Evolutionary conservation across 2,113 vertebrate species (phyloP).

Genomic region (Ariopsis seemanni): DNA sequence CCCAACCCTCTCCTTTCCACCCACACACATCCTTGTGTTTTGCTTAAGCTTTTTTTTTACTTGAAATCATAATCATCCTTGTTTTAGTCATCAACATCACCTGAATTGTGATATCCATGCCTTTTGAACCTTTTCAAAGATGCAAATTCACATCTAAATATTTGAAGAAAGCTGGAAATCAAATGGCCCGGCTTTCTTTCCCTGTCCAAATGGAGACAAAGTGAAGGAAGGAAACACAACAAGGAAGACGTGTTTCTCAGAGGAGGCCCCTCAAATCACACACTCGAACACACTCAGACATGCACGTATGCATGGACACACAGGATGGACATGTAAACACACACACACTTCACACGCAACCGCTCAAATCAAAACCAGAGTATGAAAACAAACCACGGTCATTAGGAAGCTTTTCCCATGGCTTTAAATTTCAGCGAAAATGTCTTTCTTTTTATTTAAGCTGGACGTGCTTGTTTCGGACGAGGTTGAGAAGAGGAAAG

Average conservation of each 20-base stretch:
- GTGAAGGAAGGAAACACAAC: conserved; percentile 25
- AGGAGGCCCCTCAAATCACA: conserved; percentile 15
- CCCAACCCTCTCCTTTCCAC: not conserved
- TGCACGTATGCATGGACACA: conserved; percentile 39
- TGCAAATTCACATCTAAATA: not conserved
- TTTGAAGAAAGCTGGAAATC: not conserved
- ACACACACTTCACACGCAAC: not conserved
- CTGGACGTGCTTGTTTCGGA: not conserved
- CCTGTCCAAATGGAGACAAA: not conserved
- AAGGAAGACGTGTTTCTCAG: conserved; percentile 18
- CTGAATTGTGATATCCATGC: not conserved
- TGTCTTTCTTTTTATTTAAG: not conserved
- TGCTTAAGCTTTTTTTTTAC: not conserved
- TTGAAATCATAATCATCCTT: not conserved
- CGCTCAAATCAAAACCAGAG: not conserved
- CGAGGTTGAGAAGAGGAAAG: not conserved
- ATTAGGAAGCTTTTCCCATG: not conserved
- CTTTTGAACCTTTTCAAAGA: not conserved
- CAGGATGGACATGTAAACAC: conserved; percentile 41
- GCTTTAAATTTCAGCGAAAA: not conserved
- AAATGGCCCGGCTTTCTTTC: not conserved
- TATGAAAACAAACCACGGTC: not conserved
- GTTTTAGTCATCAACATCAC: not conserved
- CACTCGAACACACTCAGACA: conserved; percentile 29
- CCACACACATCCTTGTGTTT: not conserved